These are phyloP conservation scores for Atta texana DNA, from an alignment of 1,140 invertebrate genomes.

Conservation along the genomic window DNA sequence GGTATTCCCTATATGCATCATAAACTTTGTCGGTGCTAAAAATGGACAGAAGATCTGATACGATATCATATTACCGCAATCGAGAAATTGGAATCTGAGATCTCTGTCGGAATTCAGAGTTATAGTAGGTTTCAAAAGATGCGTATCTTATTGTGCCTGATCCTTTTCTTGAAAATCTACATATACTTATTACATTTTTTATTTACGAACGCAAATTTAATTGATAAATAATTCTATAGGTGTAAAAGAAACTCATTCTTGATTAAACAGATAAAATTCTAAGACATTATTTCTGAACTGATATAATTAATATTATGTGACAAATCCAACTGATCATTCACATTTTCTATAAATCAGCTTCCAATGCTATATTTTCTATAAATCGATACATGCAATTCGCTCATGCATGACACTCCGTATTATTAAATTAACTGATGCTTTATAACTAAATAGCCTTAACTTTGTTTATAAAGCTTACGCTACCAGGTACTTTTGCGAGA, in stretches of 20 bases:
- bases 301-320: not conserved
- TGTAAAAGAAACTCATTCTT: not conserved
- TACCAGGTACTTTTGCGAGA: conserved; percentile 70
- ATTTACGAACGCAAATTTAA: not conserved
- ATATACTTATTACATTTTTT: not conserved
- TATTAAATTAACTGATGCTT: conserved; percentile 68
- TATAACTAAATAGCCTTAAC: conserved; percentile 62
- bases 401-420: not conserved
- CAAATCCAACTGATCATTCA: not conserved
- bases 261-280: not conserved
- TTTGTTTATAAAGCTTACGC: conserved; percentile 59
- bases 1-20: conserved; percentile 17
- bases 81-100: conserved; percentile 53
- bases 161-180: not conserved
- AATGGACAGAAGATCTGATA: conserved; percentile 49
- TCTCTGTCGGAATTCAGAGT: conserved; percentile 41
- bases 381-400: conserved; percentile 5
- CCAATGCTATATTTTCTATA: not conserved
- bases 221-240: not conserved
- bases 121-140: conserved; percentile 29
- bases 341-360: not conserved
- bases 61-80: not conserved
- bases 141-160: conserved; percentile 14
- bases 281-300: not conserved
- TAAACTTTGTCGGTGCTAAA: conserved; percentile 38